Conservation (phyloP, 2,797 vertebrate species). For the Enteromius treurensis region DNA sequence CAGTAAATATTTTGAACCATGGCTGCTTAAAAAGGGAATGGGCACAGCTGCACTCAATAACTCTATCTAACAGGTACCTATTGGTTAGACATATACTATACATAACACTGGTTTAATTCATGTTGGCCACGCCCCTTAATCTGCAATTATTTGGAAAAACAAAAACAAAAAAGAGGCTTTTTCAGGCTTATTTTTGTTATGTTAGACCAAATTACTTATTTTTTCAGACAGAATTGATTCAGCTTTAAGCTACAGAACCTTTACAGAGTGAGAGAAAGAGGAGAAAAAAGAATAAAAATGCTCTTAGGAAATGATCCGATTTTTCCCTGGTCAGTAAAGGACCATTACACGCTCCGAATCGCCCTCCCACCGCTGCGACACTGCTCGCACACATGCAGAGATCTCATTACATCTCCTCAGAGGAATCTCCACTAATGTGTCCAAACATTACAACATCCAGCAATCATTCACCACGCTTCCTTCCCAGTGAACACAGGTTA, state of each 20-base stretch:
- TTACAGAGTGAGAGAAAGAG: neutral
- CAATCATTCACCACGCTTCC: conserved; percentile 51
- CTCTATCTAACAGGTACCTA: neutral
- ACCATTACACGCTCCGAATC: conserved; percentile 50
- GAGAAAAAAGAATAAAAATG: neutral
- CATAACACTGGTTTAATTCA: neutral
- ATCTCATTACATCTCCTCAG: conserved; percentile 50
- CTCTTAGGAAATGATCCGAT: conserved; percentile 46
- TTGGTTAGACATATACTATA: neutral
- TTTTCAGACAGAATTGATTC: neutral
- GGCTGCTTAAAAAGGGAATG: neutral
- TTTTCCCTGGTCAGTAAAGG: conserved; percentile 64
- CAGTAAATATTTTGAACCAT: neutral
- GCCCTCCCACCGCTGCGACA: conserved; percentile 16
- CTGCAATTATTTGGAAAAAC: neutral
- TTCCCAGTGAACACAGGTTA: conserved; percentile 68
- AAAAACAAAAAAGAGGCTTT: neutral
- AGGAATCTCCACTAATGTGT: conserved; percentile 48
- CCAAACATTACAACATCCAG: conserved; percentile 58
- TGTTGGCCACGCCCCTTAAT: neutral
- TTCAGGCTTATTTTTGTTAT: neutral
- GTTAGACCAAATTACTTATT: neutral
- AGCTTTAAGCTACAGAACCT: neutral
- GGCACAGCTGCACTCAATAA: neutral
- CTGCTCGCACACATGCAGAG: conserved; percentile 37